Conservation (phyloP, 2,888 invertebrate genomes). For the Coleophora deauratella region DNA sequence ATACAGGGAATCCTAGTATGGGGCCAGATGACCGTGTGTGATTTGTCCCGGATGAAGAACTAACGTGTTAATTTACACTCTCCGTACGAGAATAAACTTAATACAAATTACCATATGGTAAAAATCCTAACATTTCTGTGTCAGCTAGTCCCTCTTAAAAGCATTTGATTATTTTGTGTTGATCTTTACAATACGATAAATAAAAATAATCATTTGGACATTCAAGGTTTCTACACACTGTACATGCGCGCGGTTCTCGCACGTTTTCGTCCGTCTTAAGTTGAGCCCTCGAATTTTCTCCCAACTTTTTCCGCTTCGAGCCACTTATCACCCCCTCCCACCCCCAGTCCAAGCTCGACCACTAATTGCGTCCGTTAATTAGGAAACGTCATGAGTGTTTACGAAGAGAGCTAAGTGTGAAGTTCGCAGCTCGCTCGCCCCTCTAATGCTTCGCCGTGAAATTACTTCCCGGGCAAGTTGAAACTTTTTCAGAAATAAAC, state of each 20-base stretch:
- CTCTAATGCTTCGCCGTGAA: constrained; percentile 63
- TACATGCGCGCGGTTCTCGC: constrained; percentile 25
- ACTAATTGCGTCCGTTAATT: constrained; percentile 75
- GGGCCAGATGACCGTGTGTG: no score
- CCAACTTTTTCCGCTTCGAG: constrained; percentile 62
- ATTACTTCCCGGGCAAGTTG: constrained; percentile 50
- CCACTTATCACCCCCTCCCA: constrained; percentile 58
- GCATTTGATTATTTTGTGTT: no score
- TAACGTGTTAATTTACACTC: no score
- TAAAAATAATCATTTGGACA: no score
- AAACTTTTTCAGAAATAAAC: constrained; percentile 39
- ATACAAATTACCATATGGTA: no score
- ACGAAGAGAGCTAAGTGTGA: constrained; percentile 71
- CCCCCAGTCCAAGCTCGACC: constrained; percentile 55
- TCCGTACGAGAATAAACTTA: no score
- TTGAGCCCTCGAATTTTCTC: constrained; percentile 63
- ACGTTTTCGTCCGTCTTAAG: constrained; percentile 30
- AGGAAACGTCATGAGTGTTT: constrained; percentile 75
- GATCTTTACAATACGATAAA: no score
- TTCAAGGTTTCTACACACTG: no score
- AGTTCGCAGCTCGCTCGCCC: constrained; percentile 64
- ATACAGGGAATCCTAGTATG: no score
- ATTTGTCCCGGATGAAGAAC: no score
- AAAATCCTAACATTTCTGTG: no score
- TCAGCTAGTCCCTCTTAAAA: no score